These are phyloP conservation scores for Pammene aurita DNA, from an alignment of 2,888 invertebrate species.

Conservation along the genomic window DNA sequence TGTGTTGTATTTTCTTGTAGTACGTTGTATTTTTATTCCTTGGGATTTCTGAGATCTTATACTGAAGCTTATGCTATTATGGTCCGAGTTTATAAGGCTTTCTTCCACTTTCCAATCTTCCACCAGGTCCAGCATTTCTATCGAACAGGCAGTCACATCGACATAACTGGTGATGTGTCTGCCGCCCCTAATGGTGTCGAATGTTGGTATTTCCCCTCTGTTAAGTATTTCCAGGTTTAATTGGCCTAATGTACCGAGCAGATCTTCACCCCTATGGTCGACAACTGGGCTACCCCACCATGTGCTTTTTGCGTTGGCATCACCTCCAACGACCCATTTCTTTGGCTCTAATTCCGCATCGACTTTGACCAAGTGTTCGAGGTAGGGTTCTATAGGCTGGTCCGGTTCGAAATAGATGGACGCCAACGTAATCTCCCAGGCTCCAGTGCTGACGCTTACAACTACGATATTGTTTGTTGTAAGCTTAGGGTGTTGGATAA, in stretches of 20 bases:
- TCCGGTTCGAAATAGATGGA: neutral
- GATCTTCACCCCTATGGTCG: conserved; percentile 42
- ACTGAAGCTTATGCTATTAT: neutral
- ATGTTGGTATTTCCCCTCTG: conserved; percentile 36
- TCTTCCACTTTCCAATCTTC: neutral
- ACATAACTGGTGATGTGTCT: neutral
- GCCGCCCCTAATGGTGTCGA: neutral
- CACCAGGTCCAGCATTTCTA: neutral
- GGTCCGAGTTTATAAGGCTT: neutral
- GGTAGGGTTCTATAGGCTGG: neutral
- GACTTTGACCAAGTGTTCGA: neutral
- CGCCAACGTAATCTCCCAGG: neutral
- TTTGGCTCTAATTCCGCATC: neutral
- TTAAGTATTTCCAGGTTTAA: conserved; percentile 46
- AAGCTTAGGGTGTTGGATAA: neutral
- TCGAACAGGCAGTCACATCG: neutral
- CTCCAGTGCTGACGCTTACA: neutral
- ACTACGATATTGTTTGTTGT: neutral
- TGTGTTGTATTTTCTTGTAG: neutral
- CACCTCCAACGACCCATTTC: conserved; percentile 12
- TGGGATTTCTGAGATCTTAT: neutral
- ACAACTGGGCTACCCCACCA: conserved; percentile 32
- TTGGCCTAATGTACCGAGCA: conserved; percentile 38
- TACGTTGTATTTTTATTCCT: neutral
- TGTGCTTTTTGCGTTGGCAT: conserved; percentile 19